Conservation (phyloP, 2,888 invertebrate genomes). For the Scrobipalpa costella region DNA sequence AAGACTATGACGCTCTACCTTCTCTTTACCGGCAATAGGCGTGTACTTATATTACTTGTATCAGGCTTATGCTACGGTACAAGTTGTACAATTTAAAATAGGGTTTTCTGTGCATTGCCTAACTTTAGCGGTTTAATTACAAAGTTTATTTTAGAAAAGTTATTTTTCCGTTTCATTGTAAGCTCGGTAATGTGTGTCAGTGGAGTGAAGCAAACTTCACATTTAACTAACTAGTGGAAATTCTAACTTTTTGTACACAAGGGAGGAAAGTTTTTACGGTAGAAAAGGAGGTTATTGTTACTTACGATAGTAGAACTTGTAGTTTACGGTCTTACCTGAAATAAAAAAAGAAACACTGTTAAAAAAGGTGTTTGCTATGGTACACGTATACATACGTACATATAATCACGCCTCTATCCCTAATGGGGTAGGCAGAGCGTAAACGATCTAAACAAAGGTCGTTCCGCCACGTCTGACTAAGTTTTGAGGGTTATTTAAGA, state of each 20-base stretch:
- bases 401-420: no score
- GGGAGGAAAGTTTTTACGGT: not conserved
- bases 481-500: no score
- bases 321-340: not conserved
- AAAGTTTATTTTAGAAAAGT: slow-evolving; percentile 19
- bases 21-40: no score
- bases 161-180: slow-evolving; percentile 19
- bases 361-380: no score
- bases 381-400: no score
- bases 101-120: slow-evolving; percentile 5
- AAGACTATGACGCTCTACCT: no score
- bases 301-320: not conserved
- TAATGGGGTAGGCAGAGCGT: no score
- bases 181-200: slow-evolving; percentile 14
- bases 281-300: not conserved
- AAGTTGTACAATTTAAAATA: slow-evolving; percentile 15
- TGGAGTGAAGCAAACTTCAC: not conserved
- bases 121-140: slow-evolving; percentile 15
- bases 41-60: not conserved
- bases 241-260: not conserved
- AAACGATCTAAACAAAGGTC: no score
- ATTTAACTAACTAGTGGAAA: not conserved
- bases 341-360: not conserved
- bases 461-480: no score
- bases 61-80: not conserved